Evolutionary conservation across 2,888 invertebrate genomes (phyloP), one percentile per base, ranked within the genome.

Genomic region (Microplitis manilae): DNA sequence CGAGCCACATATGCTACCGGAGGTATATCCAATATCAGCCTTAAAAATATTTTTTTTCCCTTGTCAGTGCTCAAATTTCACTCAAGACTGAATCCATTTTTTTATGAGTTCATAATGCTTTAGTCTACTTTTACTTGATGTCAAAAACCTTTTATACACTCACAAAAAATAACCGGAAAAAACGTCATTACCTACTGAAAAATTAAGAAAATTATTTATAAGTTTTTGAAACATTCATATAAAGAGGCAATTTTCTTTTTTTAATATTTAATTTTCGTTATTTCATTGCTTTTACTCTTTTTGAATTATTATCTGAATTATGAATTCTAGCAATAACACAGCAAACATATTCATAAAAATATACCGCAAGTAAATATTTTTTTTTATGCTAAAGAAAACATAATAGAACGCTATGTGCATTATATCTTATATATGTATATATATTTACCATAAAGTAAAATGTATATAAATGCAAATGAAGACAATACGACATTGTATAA

Each of bases 1-100:
- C 68, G 68, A 72, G 39, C 20, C 65, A 50, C 40, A 76, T 72
- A 17, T 20, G 20, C 20, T n/a, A 7, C 17, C 64, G 50, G 71
- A 38, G 76, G 67, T 71, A 61, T 67, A 72, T 59, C 59, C n/a
- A 64, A 15, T 76, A 65, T 76, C 68, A 61, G 60, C 71, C 69
- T 41, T 71, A n/a, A 15, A 50, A 9, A 62, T 7, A 39, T 41
- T 41, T 41, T 41, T 64, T 50, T 64, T 30, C 15, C 39, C 50
- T 9, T 41, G 17, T 38, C n/a, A 62, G 20, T 17, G 6, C 70
- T 70, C 50, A 41, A 64, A 70, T 65, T 70, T 71, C 39, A 65
- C 61, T 20, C 30, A 15, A 62, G 20, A 62, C 20, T 62, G 17
- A 1, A 17, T 50, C 50, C 50, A 50, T 50, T 50, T 50, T 50